phyloP scores from a whole-genome alignment of 2,113 vertebrate genomes.

The Muntiacus reevesi region DNA sequence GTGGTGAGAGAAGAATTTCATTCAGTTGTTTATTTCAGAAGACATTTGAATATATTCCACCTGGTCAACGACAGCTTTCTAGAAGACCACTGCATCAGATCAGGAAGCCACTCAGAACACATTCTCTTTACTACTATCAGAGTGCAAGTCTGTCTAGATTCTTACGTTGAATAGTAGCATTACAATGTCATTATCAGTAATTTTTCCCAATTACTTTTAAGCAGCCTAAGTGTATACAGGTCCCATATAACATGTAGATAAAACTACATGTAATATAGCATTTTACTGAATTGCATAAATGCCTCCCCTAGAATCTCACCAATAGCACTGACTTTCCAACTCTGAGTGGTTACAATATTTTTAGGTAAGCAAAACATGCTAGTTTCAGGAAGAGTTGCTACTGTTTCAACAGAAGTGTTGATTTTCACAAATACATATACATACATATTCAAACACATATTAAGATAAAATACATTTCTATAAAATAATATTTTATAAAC shows the following conservation, averaged over 20 bases:
- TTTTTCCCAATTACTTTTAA: not conserved
- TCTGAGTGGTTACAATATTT: not conserved
- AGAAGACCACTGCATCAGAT: not conserved
- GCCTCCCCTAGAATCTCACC: not conserved
- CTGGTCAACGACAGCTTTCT: not conserved
- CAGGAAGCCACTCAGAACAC: not conserved
- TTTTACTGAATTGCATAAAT: not conserved
- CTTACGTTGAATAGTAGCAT: not conserved
- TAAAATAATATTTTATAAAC: constrained; percentile 39
- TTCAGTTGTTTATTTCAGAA: constrained; percentile 9
- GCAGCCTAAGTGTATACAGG: not conserved
- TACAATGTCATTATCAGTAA: not conserved
- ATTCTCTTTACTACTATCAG: not conserved
- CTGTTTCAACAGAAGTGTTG: not conserved
- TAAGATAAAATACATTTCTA: not conserved
- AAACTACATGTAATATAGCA: not conserved
- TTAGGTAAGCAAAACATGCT: not conserved
- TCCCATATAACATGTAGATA: not conserved
- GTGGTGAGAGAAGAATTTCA: not conserved
- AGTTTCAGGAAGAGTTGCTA: not conserved
- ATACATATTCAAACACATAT: not conserved
- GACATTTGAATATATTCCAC: not conserved
- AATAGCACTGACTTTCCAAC: not conserved
- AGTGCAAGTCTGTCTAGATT: not conserved
- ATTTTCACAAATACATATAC: not conserved